Evolutionary conservation across 2,113 vertebrate genomes (phyloP).

Genomic region (Passer domesticus): DNA sequence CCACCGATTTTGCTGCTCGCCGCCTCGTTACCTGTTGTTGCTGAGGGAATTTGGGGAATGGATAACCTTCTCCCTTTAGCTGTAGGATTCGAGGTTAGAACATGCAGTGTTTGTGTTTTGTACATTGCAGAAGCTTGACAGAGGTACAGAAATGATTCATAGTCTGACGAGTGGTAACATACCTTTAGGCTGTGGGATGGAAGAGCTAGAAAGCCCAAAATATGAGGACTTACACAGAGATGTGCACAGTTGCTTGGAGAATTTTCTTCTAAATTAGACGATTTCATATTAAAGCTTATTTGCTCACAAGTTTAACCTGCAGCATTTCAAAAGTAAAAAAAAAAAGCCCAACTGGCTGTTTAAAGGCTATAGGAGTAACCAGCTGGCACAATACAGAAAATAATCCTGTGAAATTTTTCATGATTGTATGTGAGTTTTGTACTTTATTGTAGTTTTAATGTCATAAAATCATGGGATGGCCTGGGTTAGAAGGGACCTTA

Average conservation of each 20-base stretch:
- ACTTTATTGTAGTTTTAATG: not conserved
- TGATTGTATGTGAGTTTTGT: fast-evolving
- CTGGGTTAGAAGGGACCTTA: not conserved
- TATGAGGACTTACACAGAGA: not conserved
- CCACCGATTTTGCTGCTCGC: not conserved
- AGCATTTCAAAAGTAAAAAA: not conserved
- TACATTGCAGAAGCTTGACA: not conserved
- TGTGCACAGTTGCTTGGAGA: fast-evolving
- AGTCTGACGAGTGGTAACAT: not conserved
- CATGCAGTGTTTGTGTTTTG: not conserved
- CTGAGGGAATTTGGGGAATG: not conserved
- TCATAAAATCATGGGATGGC: not conserved
- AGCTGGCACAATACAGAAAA: not conserved
- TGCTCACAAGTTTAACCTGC: not conserved
- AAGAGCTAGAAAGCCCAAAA: not conserved
- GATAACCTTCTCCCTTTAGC: not conserved
- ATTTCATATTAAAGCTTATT: not conserved
- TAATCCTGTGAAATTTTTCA: not conserved
- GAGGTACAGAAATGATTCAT: not conserved
- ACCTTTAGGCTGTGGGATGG: not conserved
- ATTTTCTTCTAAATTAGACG: not conserved
- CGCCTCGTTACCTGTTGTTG: not conserved
- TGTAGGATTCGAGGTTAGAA: not conserved
- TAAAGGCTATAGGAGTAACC: not conserved
- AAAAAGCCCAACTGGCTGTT: not conserved